Conservation (phyloP, 1,140 invertebrate species). For the Drosophila truncata region DNA sequence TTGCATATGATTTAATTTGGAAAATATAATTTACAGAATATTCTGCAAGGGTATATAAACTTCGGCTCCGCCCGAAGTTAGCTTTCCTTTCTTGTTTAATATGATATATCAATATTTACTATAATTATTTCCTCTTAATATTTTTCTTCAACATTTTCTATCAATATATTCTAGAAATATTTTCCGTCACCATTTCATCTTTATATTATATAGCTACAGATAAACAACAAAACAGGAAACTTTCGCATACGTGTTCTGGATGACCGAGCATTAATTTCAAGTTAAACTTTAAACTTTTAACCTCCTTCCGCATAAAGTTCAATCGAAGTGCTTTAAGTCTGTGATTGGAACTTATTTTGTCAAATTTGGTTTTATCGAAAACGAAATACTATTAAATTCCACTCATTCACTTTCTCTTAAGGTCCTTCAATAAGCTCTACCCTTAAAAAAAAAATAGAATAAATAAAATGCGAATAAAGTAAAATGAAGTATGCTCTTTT, state of each 20-base stretch:
- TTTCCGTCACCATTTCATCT: background rate
- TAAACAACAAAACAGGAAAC: background rate
- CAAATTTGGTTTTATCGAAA: constrained; percentile 27
- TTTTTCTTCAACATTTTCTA: background rate
- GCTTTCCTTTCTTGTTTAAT: no score
- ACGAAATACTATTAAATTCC: constrained; percentile 27
- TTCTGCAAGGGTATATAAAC: no score
- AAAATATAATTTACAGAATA: no score
- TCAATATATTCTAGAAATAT: background rate
- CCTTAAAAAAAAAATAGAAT: background rate
- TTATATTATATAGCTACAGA: background rate
- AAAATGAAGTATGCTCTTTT: background rate
- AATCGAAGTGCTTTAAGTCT: background rate
- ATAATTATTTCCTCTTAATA: background rate
- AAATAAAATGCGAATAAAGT: background rate
- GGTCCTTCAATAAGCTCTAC: background rate
- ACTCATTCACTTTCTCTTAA: background rate
- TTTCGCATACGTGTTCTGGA: constrained; percentile 22
- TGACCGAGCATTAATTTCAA: constrained; percentile 26
- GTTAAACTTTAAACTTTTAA: constrained; percentile 12
- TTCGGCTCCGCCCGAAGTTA: no score
- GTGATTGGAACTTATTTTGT: constrained; percentile 3
- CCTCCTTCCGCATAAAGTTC: background rate
- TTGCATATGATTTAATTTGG: no score
- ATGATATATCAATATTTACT: background rate